Evolutionary conservation across 2,113 vertebrate species (phyloP).

Genomic region (Thalassarche chlororhynchos): DNA sequence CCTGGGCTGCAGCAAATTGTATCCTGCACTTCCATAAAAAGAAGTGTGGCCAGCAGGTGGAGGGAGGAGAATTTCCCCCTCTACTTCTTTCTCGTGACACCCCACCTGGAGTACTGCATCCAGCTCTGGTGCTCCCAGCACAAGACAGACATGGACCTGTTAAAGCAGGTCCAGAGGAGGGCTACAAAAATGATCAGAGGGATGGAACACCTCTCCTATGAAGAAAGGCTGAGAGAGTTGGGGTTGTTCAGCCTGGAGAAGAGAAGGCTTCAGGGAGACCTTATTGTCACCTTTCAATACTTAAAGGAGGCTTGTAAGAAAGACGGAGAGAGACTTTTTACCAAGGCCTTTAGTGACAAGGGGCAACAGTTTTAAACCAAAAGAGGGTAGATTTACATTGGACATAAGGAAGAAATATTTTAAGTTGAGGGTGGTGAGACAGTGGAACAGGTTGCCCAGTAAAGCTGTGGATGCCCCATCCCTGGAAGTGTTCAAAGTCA

Average conservation of each 20-base stretch:
- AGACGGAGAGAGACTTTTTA: neutral
- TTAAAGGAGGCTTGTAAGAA: neutral
- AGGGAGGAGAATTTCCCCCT: neutral
- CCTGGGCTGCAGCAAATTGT: neutral
- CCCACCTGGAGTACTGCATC: neutral
- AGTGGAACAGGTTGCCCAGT: neutral
- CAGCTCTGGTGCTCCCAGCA: neutral
- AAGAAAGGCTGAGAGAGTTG: neutral
- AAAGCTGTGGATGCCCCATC: neutral
- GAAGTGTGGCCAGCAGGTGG: neutral
- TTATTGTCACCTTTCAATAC: neutral
- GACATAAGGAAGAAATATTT: neutral
- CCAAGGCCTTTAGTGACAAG: neutral
- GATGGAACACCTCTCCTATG: neutral
- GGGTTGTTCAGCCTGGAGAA: neutral
- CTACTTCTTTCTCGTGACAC: rapidly evolving
- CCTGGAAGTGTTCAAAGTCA: neutral
- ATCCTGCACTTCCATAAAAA: neutral
- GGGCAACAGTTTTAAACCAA: neutral
- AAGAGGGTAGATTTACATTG: neutral
- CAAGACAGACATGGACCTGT: rapidly evolving
- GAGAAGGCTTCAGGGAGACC: neutral
- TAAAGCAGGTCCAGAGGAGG: neutral
- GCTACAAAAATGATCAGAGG: neutral
- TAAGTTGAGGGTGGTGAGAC: neutral